Percentiles rank a stretch among this genome's conserved stretches.
Evolutionary conservation across 1,140 invertebrate species (phyloP).

Genomic region (Heliconius hermathena): DNA sequence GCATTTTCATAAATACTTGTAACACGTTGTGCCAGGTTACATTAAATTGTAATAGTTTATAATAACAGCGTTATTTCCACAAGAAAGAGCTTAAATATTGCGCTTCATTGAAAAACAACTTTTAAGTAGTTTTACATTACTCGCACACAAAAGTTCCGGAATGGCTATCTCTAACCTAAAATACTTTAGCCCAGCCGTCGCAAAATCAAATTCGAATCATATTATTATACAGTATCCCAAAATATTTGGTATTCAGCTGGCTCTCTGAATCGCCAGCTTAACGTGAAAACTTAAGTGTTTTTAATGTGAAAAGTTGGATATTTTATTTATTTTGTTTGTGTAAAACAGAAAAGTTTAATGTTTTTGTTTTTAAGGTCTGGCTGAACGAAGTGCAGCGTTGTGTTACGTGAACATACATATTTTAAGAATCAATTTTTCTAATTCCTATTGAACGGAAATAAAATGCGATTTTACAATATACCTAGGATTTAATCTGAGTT

Average conservation of each 20-base stretch:
- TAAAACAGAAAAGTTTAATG: neutral
- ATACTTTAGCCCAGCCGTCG: conserved; percentile 6
- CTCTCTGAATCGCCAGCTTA: neutral
- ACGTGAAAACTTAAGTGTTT: conserved; percentile 7
- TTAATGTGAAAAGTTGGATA: conserved; percentile 1
- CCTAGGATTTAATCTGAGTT: no score
- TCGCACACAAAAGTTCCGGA: neutral
- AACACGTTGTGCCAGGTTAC: neutral
- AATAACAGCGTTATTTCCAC: no score
- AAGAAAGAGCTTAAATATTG: neutral
- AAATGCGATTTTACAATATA: no score
- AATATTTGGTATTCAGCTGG: conserved; percentile 14
- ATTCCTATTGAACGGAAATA: no score
- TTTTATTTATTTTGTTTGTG: neutral
- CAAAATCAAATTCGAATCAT: conserved; percentile 15
- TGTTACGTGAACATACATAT: neutral
- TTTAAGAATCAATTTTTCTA: no score
- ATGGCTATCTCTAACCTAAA: neutral
- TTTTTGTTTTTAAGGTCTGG: neutral
- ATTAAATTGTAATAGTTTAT: no score
- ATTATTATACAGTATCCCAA: conserved; percentile 4
- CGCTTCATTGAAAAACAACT: neutral
- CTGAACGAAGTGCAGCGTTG: neutral
- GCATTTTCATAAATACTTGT: no score
- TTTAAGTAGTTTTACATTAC: neutral